These are phyloP conservation scores for Lamproptera curius DNA, from an alignment of 2,888 invertebrate genomes.

Conservation along the genomic window DNA sequence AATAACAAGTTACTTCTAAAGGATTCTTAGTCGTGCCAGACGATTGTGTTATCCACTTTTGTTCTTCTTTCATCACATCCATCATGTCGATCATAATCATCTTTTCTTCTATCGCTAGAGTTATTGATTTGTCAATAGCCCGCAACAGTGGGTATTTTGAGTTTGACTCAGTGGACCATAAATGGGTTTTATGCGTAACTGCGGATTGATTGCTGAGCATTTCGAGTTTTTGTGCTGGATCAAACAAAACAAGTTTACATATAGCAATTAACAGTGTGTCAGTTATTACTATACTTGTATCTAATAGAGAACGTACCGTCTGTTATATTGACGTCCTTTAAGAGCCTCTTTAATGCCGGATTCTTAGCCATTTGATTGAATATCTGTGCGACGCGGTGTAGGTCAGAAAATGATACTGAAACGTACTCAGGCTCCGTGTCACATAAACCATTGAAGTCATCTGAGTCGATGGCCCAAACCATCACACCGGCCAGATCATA, in stretches of 20 bases:
- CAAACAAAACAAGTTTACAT: too few relatives aligned
- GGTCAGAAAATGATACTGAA: conserved; percentile 36
- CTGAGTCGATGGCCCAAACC: conserved; percentile 94
- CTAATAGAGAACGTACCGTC: conserved; percentile 53
- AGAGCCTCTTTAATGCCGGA: conserved; percentile 43
- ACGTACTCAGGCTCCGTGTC: conserved; percentile 55
- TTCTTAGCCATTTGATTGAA: conserved; percentile 38
- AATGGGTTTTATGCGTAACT: too few relatives aligned
- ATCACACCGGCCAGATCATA: conserved; percentile 85
- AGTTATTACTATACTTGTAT: too few relatives aligned
- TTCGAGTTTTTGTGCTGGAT: too few relatives aligned
- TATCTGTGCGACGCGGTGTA: conserved; percentile 53
- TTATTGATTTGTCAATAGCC: neutral
- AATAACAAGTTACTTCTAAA: too few relatives aligned
- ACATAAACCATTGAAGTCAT: conserved; percentile 88
- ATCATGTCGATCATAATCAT: too few relatives aligned
- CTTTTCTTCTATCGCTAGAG: too few relatives aligned
- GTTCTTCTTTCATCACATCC: too few relatives aligned
- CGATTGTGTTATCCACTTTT: too few relatives aligned
- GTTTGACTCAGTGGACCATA: neutral
- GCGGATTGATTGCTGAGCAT: too few relatives aligned
- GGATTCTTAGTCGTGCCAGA: too few relatives aligned
- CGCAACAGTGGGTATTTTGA: neutral
- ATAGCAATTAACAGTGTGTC: too few relatives aligned
- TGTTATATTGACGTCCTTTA: conserved; percentile 44